Base-by-base conservation (phyloP, 2,113 vertebrate genomes). In the western clawed frog (Xenopus tropicalis) region DNA sequence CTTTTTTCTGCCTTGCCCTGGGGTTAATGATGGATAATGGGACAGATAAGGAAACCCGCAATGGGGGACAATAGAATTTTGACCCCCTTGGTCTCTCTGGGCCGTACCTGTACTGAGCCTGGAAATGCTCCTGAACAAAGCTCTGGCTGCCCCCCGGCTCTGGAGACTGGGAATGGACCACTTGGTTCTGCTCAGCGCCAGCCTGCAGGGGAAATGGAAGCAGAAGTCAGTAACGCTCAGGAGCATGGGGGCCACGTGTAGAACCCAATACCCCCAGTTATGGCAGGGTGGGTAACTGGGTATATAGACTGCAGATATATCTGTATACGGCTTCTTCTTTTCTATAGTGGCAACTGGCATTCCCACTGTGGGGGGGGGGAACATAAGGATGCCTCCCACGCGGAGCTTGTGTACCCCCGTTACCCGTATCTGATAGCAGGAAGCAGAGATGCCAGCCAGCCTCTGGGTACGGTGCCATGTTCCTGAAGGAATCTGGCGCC, bases 71-170 rank as follows among this genome's bases (percentile, higher is more conserved):
- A n/a, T n/a, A n/a, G n/a, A n/a, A n/a, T n/a, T n/a, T n/a, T n/a
- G n/a, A n/a, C n/a, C n/a, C n/a, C n/a, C n/a, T n/a, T n/a, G n/a
- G n/a, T n/a, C n/a, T n/a, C n/a, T n/a, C n/a, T n/a, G n/a, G n/a
- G n/a, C n/a, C n/a, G n/a, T 82, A 96, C 95, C 94, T 94, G 87
- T 98, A 98, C 80, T 98, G 96, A 0, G 96, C 96, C 84, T 98
- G 96, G 82, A 98, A 98, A 83, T 97, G 94, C 78, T 92, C 96
- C 79, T 96, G 93, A 62, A 98, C 96, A 14, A 98, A 98, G 82
- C 96, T 98, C 78, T 93, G 92, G 16, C 88, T 88, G 3, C 37
- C 72, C 11, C 78, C 81, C 54, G 74, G 5, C 44, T 78, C 86
- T 12, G 78, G 1, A 2, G 81, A 68, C 0, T 78, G 70, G 3